phyloP scores from a whole-genome alignment of 2,797 vertebrate genomes.

The Leptatherina wallacei region DNA sequence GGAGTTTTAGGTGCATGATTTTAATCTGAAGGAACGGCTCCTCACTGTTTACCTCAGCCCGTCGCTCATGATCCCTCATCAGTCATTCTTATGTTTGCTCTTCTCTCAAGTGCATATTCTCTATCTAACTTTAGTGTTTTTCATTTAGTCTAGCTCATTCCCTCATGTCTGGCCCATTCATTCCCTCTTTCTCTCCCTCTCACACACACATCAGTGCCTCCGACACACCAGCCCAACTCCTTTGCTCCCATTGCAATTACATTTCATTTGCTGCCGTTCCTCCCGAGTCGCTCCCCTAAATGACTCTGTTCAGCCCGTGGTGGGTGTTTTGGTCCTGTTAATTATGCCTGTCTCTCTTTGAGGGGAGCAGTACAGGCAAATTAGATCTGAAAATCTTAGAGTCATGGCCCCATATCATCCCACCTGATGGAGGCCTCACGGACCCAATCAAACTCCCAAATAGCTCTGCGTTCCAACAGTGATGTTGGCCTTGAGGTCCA shows the following conservation, averaged over 20 bases:
- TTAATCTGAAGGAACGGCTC: constrained; percentile 24
- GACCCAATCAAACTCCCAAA: constrained; percentile 63
- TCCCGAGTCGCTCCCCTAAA: constrained; percentile 76
- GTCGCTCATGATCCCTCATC: constrained; percentile 39
- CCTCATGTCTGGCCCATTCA: constrained; percentile 52
- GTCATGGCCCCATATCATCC: constrained; percentile 57
- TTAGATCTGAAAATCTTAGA: constrained; percentile 64
- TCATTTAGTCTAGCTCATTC: constrained; percentile 67
- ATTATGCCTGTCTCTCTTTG: constrained; percentile 73
- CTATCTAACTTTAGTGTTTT: constrained; percentile 61
- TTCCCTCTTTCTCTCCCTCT: constrained; percentile 31
- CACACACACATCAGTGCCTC: constrained; percentile 61
- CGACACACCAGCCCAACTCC: constrained; percentile 56
- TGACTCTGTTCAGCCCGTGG: constrained; percentile 69
- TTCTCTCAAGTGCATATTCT: constrained; percentile 55
- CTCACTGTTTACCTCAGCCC: constrained; percentile 32
- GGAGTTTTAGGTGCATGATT: constrained; percentile 9
- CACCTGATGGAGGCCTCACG: constrained; percentile 60
- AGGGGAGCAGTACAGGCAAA: constrained; percentile 66
- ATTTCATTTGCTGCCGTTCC: constrained; percentile 80
- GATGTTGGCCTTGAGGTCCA: constrained; percentile 40
- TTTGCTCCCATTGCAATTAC: constrained; percentile 79
- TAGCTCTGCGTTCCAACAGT: constrained; percentile 32
- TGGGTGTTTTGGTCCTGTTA: constrained; percentile 77
- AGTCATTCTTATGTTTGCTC: constrained; percentile 49